A percentile compares a stretch with the other conserved stretches of the same genome.
Evolutionary conservation across 2,113 vertebrate species (phyloP).

Genomic region (Tenrec ecaudatus): DNA sequence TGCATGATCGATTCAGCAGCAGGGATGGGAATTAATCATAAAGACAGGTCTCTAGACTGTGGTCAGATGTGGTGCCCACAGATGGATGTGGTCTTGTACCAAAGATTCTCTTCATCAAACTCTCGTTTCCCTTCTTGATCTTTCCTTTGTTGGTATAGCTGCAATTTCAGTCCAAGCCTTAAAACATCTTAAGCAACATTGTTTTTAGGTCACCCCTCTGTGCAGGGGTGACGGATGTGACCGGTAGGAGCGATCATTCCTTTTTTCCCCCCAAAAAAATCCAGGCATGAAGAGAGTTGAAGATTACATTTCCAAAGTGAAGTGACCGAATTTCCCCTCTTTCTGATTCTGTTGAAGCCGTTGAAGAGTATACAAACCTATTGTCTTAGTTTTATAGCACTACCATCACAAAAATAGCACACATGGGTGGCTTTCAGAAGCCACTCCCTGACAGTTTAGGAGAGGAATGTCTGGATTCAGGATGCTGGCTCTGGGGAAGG

Average conservation of each 20-base stretch:
- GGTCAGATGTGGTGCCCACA: slow-evolving; percentile 48
- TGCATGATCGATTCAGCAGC: slow-evolving; percentile 72
- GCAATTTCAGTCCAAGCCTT: neutral
- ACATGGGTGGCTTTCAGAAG: neutral
- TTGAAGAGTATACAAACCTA: neutral
- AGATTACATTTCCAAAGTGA: slow-evolving; percentile 21
- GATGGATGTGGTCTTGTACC: slow-evolving; percentile 36
- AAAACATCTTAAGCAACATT: slow-evolving; percentile 10
- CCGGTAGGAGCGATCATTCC: neutral
- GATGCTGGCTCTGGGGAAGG: neutral
- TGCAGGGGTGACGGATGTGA: neutral
- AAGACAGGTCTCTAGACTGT: slow-evolving; percentile 69
- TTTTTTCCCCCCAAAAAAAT: neutral
- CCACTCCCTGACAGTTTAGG: neutral
- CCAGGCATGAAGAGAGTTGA: neutral
- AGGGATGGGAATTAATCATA: slow-evolving; percentile 79
- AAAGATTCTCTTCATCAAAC: slow-evolving; percentile 11
- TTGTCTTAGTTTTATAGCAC: neutral
- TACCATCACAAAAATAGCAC: neutral
- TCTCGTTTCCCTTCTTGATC: neutral
- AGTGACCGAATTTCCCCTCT: neutral
- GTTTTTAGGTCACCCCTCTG: neutral
- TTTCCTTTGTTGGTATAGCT: slow-evolving; percentile 49
- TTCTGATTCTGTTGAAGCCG: slow-evolving; percentile 15
- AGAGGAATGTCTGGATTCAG: neutral